Conservation (phyloP, 2,797 vertebrate genomes). For the Microtus agrestis region DNA sequence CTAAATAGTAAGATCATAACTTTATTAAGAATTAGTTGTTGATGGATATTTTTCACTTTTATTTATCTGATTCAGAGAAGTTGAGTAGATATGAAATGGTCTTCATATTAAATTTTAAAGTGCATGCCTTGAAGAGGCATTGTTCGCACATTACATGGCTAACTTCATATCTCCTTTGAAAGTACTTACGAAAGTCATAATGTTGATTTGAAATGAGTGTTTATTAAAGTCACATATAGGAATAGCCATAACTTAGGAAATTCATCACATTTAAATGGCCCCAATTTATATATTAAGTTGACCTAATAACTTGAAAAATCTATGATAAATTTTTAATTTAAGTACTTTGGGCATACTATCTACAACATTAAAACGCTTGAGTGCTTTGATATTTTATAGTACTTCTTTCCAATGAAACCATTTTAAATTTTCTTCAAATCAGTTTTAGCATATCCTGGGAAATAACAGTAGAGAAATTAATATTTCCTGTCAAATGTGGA, state of each 20-base stretch:
- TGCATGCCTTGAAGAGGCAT: neutral
- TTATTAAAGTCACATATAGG: slow-evolving; percentile 45
- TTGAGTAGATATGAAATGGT: neutral
- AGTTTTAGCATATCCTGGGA: slow-evolving; percentile 40
- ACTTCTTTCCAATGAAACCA: neutral
- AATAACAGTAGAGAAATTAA: slow-evolving; percentile 17
- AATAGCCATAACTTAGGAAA: slow-evolving; percentile 39
- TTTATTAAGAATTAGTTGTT: slow-evolving; percentile 16
- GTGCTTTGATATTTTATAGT: slow-evolving; percentile 42
- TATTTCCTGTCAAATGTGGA: slow-evolving; percentile 15
- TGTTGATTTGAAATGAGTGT: slow-evolving; percentile 41
- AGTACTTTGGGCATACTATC: slow-evolving; percentile 3
- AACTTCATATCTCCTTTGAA: slow-evolving; percentile 7
- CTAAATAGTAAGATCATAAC: slow-evolving; percentile 52
- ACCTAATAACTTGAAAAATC: neutral
- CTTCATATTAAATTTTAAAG: slow-evolving; percentile 58
- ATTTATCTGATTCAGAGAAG: slow-evolving; percentile 31
- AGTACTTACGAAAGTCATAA: slow-evolving; percentile 40
- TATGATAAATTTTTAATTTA: slow-evolving; percentile 35
- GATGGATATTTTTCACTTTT: slow-evolving; percentile 5
- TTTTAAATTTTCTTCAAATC: slow-evolving; percentile 60
- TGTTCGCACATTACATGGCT: neutral
- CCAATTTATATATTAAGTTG: neutral
- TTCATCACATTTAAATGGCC: slow-evolving; percentile 16
- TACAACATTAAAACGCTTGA: neutral